phyloP scores from a whole-genome alignment of 2,888 invertebrate species.

The Antheraea yamamai region DNA sequence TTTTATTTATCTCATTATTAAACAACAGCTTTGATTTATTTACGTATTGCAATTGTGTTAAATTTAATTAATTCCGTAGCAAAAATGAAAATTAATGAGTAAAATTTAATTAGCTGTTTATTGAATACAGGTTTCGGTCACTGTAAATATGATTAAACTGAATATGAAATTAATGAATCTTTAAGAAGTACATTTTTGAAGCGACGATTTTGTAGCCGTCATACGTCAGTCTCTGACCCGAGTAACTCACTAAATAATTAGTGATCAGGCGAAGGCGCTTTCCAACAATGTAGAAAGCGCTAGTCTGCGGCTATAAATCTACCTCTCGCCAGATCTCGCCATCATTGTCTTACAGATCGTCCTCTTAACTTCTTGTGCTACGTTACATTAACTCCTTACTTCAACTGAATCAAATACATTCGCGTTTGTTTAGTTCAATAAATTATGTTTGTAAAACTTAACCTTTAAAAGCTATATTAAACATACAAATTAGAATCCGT shows the following conservation, averaged over 20 bases:
- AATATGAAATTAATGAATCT: not conserved
- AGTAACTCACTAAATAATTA: constrained; percentile 25
- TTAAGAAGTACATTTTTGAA: not conserved
- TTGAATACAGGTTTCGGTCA: not conserved
- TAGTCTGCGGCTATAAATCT: constrained; percentile 67
- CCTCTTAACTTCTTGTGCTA: constrained; percentile 51
- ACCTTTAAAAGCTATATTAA: constrained; percentile 19
- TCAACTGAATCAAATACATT: not conserved
- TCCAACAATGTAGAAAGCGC: constrained; percentile 68
- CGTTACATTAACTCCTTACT: not conserved
- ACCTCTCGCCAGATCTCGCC: constrained; percentile 50
- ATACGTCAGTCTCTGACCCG: constrained; percentile 12
- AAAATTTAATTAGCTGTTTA: not conserved
- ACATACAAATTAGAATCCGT: not conserved
- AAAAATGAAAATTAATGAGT: not conserved
- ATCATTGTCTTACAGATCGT: constrained; percentile 70
- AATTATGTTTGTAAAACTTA: constrained; percentile 16
- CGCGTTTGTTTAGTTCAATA: not conserved
- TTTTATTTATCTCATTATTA: not conserved
- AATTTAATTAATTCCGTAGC: not conserved
- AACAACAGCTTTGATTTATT: not conserved
- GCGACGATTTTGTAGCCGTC: not conserved
- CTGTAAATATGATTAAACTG: not conserved
- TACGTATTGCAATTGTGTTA: not conserved
- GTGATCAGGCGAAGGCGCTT: constrained; percentile 31